These are phyloP conservation scores for Lepilemur ruficaudatus DNA, from an alignment of 2,797 vertebrate genomes.

Conservation along the genomic window DNA sequence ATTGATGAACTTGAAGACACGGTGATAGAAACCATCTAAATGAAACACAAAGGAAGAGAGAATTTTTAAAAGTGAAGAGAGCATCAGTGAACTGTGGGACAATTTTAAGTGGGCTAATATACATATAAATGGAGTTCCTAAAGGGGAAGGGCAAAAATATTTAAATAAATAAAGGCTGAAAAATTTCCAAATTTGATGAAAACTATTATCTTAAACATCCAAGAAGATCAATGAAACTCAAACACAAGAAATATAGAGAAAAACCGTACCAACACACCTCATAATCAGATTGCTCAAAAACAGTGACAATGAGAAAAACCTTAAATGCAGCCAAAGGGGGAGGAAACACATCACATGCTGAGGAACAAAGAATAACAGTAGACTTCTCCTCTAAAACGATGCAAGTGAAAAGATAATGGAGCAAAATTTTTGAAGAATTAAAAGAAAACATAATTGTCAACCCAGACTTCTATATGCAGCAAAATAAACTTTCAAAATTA, in stretches of 20 bases:
- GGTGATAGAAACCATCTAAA: neutral
- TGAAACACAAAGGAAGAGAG: neutral
- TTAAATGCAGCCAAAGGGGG: neutral
- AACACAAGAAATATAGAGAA: neutral
- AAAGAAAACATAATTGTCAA: neutral
- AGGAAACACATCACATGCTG: neutral
- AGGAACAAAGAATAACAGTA: neutral
- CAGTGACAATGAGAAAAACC: neutral
- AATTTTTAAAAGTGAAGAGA: neutral
- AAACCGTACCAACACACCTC: neutral
- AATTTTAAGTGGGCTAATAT: neutral
- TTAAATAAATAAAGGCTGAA: neutral
- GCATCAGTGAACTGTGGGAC: neutral
- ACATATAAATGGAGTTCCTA: neutral
- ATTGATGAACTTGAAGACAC: neutral
- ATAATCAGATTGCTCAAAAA: neutral
- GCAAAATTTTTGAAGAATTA: neutral
- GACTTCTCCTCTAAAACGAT: neutral
- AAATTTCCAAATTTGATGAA: neutral
- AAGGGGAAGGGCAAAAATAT: neutral
- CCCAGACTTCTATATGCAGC: neutral
- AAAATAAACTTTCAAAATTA: neutral
- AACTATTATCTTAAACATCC: neutral
- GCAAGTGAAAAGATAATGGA: neutral
- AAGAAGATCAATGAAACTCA: neutral